Conservation (phyloP, 2,888 invertebrate genomes). For the Lochmaea crataegi region DNA sequence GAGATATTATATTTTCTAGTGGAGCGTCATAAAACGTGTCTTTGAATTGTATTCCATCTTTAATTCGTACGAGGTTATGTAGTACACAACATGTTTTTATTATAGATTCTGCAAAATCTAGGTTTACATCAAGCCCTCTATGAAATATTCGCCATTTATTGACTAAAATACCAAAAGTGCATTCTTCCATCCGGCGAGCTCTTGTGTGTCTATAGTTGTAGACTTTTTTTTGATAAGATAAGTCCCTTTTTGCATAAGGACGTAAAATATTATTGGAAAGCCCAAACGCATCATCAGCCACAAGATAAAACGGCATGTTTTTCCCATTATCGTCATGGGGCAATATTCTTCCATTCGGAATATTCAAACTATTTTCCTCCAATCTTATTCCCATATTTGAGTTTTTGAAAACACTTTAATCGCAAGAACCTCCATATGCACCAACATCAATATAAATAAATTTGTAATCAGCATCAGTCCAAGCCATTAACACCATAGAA, state of each 20-base stretch:
- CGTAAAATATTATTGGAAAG: slow-evolving; percentile 52
- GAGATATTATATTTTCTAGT: too few relatives aligned
- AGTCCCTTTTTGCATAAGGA: slow-evolving; percentile 53
- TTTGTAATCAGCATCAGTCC: slow-evolving; percentile 47
- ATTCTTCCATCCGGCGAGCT: slow-evolving; percentile 15
- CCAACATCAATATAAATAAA: slow-evolving; percentile 49
- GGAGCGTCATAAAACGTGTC: too few relatives aligned
- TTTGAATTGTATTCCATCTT: too few relatives aligned
- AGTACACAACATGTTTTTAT: too few relatives aligned
- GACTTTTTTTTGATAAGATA: too few relatives aligned
- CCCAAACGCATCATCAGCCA: slow-evolving; percentile 56
- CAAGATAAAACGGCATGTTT: slow-evolving; percentile 50
- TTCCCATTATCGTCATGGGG: slow-evolving; percentile 48
- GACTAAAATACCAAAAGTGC: too few relatives aligned
- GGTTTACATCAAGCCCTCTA: too few relatives aligned
- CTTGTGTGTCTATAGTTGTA: slow-evolving; percentile 38
- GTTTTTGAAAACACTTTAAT: slow-evolving; percentile 51
- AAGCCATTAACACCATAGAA: slow-evolving; percentile 36
- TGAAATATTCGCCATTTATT: too few relatives aligned
- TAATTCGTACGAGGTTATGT: too few relatives aligned
- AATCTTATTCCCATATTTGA: slow-evolving; percentile 51
- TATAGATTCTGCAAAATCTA: too few relatives aligned
- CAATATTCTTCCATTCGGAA: slow-evolving; percentile 48
- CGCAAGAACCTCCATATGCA: slow-evolving; percentile 50
- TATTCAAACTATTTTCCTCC: slow-evolving; percentile 43